A percentile compares a stretch with the other conserved stretches of the same genome.
Conservation (phyloP, 2,797 vertebrate genomes). For the Distichodus sexfasciatus region DNA sequence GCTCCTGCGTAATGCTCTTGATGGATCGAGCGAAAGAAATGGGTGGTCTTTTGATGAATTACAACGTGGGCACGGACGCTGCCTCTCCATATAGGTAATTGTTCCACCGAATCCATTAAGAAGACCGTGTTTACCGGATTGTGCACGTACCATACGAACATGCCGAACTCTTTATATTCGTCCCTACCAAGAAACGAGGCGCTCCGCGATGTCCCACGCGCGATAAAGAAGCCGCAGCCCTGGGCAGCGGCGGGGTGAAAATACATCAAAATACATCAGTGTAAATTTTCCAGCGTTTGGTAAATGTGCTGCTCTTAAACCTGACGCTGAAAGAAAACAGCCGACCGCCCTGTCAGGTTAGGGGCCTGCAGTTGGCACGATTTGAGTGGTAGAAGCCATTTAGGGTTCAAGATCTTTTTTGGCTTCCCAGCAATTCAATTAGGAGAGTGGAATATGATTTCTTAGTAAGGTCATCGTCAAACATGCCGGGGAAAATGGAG, state of each 20-base stretch:
- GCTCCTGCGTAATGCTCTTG: not conserved
- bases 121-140: not conserved
- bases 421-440: constrained; percentile 64
- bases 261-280: constrained; percentile 65
- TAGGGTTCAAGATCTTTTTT: constrained; percentile 65
- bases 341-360: constrained; percentile 61
- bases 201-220: constrained; percentile 14
- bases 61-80: not conserved
- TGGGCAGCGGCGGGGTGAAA: constrained; percentile 43
- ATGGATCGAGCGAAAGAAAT: constrained; percentile 6
- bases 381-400: constrained; percentile 66
- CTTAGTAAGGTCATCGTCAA: constrained; percentile 37
- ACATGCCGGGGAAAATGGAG: not conserved
- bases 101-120: constrained; percentile 16
- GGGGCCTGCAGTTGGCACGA: constrained; percentile 61
- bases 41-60: constrained; percentile 21
- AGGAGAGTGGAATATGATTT: constrained; percentile 59
- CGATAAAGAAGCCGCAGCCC: constrained; percentile 36
- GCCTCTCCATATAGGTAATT: constrained; percentile 2
- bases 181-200: constrained; percentile 5
- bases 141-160: not conserved
- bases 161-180: not conserved
- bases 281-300: constrained; percentile 57
- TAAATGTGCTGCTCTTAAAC: constrained; percentile 55
- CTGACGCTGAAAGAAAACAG: constrained; percentile 67